phyloP scores from a whole-genome alignment of 2,888 invertebrate genomes.

The Sympetrum striolatum region DNA sequence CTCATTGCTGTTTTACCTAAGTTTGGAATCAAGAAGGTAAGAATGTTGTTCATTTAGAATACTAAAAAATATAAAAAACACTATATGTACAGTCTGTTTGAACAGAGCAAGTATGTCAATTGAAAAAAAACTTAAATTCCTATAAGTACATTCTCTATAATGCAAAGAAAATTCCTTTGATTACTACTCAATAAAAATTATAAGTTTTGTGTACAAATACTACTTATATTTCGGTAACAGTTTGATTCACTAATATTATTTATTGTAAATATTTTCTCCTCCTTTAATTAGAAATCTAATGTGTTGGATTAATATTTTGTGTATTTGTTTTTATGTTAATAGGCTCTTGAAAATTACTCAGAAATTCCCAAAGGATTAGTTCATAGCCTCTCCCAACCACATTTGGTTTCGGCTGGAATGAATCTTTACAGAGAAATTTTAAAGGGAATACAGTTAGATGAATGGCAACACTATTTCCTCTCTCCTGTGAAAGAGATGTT shows the following conservation, averaged over 20 bases:
- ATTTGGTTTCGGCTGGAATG: conserved; percentile 67
- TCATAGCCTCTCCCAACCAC: conserved; percentile 54
- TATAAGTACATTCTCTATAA: no score
- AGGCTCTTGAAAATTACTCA: conserved; percentile 46
- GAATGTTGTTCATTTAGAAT: background rate
- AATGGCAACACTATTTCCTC: conserved; percentile 62
- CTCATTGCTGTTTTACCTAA: conserved; percentile 61
- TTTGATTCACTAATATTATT: background rate
- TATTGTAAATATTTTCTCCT: background rate
- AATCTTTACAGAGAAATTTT: conserved; percentile 66
- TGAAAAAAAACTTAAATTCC: no score
- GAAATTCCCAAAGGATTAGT: conserved; percentile 46
- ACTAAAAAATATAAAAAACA: background rate
- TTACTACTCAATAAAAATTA: background rate
- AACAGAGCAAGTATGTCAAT: background rate
- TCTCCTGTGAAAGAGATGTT: conserved; percentile 55
- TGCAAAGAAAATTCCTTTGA: background rate
- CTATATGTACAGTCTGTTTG: background rate
- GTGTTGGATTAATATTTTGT: background rate
- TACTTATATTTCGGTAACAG: background rate
- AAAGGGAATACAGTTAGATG: conserved; percentile 58
- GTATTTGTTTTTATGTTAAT: background rate
- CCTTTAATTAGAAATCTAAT: background rate
- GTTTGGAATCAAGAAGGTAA: conserved; percentile 51
- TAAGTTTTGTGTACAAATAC: background rate